A percentile compares a stretch with the other conserved stretches of the same genome.
Evolutionary conservation across 2,797 vertebrate genomes (phyloP).

Genomic region (Sciurus carolinensis): DNA sequence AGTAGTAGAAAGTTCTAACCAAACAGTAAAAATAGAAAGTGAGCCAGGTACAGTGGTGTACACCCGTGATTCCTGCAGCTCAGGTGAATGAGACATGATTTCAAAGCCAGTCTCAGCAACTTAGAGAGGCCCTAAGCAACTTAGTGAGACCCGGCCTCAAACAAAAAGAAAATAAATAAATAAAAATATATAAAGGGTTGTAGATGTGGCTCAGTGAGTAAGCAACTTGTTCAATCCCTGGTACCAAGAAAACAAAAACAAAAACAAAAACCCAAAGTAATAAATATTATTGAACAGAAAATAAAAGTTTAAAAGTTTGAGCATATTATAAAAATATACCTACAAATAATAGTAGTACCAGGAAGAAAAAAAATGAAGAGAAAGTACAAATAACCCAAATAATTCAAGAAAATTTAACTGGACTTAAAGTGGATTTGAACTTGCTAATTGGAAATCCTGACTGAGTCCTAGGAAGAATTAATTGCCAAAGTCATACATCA

Average conservation of each 20-base stretch:
- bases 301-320: not conserved
- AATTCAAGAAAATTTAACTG: not conserved
- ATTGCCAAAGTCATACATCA: not conserved
- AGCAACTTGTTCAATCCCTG: no score
- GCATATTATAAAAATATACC: not conserved
- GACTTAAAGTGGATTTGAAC: not conserved
- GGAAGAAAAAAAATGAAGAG: slow-evolving; percentile 32
- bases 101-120: no score
- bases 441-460: not conserved
- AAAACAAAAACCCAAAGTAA: not conserved
- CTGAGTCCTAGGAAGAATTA: not conserved
- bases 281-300: not conserved
- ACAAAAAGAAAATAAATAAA: no score
- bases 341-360: not conserved
- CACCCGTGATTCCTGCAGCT: no score
- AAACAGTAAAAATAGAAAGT: not conserved
- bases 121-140: no score
- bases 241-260: not conserved
- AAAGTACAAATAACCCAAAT: not conserved
- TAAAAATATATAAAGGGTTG: no score
- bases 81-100: no score
- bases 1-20: not conserved
- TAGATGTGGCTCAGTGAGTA: no score
- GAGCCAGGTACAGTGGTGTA: no score
- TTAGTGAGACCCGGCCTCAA: no score